Evolutionary conservation across 2,797 vertebrate genomes (phyloP).

Genomic region (Malurus splendens): DNA sequence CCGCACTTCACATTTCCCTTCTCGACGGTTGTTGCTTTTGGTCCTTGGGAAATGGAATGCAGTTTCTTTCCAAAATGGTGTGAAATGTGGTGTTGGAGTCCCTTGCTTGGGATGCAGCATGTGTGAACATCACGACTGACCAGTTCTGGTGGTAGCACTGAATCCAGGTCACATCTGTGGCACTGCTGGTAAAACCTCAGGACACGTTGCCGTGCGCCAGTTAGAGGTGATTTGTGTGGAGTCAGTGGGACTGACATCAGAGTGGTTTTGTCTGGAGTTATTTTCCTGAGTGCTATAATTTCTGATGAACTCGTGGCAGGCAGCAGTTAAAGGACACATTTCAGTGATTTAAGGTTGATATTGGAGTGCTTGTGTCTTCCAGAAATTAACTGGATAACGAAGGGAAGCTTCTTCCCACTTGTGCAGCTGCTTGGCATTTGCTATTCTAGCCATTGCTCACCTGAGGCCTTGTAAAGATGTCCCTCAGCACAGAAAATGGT

Average conservation of each 20-base stretch:
- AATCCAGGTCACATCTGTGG: background rate
- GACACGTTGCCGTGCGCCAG: accelerated
- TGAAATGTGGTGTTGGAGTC: background rate
- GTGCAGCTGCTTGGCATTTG: background rate
- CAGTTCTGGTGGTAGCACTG: background rate
- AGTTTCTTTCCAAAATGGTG: background rate
- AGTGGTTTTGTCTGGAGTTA: background rate
- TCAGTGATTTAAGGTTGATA: background rate
- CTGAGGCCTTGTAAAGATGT: background rate
- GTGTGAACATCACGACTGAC: accelerated
- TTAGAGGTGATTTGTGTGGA: background rate
- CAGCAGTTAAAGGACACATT: background rate
- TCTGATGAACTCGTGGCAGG: background rate
- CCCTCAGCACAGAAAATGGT: background rate
- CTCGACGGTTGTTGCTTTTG: background rate
- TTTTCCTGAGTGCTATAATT: background rate
- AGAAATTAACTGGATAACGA: background rate
- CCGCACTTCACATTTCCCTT: background rate
- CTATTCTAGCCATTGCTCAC: background rate
- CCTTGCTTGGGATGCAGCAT: background rate
- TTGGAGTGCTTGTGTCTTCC: background rate
- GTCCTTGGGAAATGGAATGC: background rate
- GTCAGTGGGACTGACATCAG: background rate
- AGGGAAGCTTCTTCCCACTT: background rate
- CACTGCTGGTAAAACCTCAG: background rate